Base-by-base conservation (phyloP, 1,140 invertebrate species). In the Melitaea cinxia region DNA sequence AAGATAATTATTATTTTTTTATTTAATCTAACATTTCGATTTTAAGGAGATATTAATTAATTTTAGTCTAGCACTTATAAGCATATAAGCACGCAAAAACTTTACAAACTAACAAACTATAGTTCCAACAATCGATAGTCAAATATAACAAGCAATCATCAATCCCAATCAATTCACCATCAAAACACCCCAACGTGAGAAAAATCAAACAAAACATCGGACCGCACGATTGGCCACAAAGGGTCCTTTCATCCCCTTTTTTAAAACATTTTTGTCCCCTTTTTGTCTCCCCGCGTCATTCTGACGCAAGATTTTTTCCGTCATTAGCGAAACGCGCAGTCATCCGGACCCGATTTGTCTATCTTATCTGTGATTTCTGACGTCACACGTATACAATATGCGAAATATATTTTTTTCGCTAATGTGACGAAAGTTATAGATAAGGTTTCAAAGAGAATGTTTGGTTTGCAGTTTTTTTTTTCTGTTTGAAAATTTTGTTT, bases 381-480 rank as follows among this genome's bases (percentile, higher is more conserved):
- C 66, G 77, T 80, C 78, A 76, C 77, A 77, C 79, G 77, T 78
- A 72, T 75, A 89, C 85, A 89, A 88, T 88, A 87, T 88, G 82
- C 79, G 85, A 76, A 76, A 78, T 78, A 73, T 82, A 86, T 79
- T 76, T 82, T 88, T 79, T 76, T 67, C 58, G 80, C 78, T 88
- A 87, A 88, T 86, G 85, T 85, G 80, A 84, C 82, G 82, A 75
- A 89, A 86, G 72, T 84, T 83, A 69, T 75, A 72, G 88, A 89
- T 89, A 89, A 88, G 80, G 70, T 47, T 23, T 82, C 78, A 84
- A 87, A 82, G 82, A 81, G 56, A 81, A 64, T 65, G 82, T 79
- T 33, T 73, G 72, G 72, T 58, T 71, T 59, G 72, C 70, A 56
- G 45, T 68, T 82, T 81, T 81, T 67, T 68, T 82, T 80, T 81